Evolutionary conservation across 2,797 vertebrate species (phyloP).

Genomic region (Parauchenoglanis punctatus): DNA sequence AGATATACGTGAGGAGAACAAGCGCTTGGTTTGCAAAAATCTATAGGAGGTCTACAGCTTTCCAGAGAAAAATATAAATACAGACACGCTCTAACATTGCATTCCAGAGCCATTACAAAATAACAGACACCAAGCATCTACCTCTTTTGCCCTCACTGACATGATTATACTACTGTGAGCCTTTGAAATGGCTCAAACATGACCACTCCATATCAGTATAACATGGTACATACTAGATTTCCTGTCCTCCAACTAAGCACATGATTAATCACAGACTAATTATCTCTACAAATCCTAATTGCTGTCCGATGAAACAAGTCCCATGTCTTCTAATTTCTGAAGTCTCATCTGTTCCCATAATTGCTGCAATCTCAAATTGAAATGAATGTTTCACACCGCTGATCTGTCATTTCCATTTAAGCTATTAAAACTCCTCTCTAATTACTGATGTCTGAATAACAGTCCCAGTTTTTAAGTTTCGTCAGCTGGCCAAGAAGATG

Average conservation of each 20-base stretch:
- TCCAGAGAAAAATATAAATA: slow-evolving; percentile 25
- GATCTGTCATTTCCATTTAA: slow-evolving; percentile 50
- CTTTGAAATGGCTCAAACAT: background rate
- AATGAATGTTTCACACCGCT: slow-evolving; percentile 51
- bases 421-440: slow-evolving; percentile 51
- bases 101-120: background rate
- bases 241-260: slow-evolving; percentile 47
- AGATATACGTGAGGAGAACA: slow-evolving; percentile 12
- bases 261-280: slow-evolving; percentile 56
- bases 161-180: background rate
- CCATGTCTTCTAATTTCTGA: slow-evolving; percentile 54
- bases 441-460: slow-evolving; percentile 53
- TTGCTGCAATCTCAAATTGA: slow-evolving; percentile 54
- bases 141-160: background rate
- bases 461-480: slow-evolving; percentile 35
- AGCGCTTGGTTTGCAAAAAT: slow-evolving; percentile 40
- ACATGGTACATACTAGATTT: slow-evolving; percentile 25
- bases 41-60: slow-evolving; percentile 35
- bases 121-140: background rate
- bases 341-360: slow-evolving; percentile 56
- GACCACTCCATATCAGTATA: background rate
- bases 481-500: slow-evolving; percentile 32
- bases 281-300: slow-evolving; percentile 56
- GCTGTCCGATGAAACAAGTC: slow-evolving; percentile 52
- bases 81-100: slow-evolving; percentile 27